Evolutionary conservation across 2,888 invertebrate species (phyloP).

Genomic region (Chelonus formosanus): DNA sequence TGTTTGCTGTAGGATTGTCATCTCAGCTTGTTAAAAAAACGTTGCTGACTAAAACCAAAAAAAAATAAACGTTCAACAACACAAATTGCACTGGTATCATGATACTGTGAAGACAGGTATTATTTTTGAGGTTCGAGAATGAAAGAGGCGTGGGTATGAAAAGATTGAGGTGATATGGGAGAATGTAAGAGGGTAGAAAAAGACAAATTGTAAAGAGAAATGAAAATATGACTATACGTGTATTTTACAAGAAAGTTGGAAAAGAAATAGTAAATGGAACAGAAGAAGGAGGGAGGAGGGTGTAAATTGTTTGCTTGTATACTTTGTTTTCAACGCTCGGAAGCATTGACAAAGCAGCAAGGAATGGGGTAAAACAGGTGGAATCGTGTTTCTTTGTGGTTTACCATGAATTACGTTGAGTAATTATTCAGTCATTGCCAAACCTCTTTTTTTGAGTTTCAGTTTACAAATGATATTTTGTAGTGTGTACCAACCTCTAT

Average conservation of each 20-base stretch:
- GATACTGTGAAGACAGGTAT: no score
- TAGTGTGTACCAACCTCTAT: conserved; percentile 22
- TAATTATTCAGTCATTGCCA: conserved; percentile 52
- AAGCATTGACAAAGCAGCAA: conserved; percentile 29
- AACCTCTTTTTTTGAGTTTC: conserved; percentile 42
- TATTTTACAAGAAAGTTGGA: not conserved
- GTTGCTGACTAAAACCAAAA: not conserved
- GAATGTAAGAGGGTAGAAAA: no score
- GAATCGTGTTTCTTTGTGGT: conserved; percentile 39
- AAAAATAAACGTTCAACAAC: not conserved
- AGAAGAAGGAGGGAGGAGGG: conserved; percentile 5
- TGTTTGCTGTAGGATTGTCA: not conserved
- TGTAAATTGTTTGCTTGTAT: conserved; percentile 42
- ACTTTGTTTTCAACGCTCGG: not conserved
- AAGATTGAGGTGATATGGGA: no score
- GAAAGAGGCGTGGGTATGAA: no score
- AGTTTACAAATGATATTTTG: conserved; percentile 49
- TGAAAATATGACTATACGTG: conserved; percentile 2
- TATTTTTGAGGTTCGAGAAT: no score
- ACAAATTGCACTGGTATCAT: no score
- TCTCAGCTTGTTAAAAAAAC: not conserved
- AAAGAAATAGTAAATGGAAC: conserved; percentile 10
- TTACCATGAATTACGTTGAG: conserved; percentile 46
- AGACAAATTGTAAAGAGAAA: no score
- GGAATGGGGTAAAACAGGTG: conserved; percentile 25